Evolutionary conservation across 2,113 vertebrate genomes (phyloP).

Genomic region (Phyllopteryx taeniolatus): DNA sequence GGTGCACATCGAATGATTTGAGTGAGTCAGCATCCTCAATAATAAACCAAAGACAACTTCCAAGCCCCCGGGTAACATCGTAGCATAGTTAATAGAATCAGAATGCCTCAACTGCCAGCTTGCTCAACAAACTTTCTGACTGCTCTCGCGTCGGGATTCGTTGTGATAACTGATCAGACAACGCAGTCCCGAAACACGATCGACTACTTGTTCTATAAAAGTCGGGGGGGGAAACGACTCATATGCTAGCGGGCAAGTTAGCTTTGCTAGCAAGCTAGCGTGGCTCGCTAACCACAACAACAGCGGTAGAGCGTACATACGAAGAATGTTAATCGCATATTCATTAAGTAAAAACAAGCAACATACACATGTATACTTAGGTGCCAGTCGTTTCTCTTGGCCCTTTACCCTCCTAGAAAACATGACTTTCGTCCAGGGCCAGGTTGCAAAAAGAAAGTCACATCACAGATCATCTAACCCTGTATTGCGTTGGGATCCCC

Average conservation of each 20-base stretch:
- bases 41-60: conserved; percentile 1
- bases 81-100: background rate
- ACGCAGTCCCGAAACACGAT: background rate
- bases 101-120: background rate
- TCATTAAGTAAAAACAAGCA: background rate
- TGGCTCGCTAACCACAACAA: conserved; percentile 37
- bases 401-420: conserved; percentile 72
- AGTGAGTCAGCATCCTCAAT: background rate
- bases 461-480: conserved; percentile 55
- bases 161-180: background rate
- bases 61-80: background rate
- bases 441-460: conserved; percentile 43
- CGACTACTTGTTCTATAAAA: conserved; percentile 23
- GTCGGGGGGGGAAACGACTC: too few species aligned
- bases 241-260: conserved; percentile 43
- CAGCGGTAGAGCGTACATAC: background rate
- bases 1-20: background rate
- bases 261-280: conserved; percentile 44
- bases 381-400: conserved; percentile 60
- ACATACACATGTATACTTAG: conserved; percentile 75
- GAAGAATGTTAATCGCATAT: conserved; percentile 1
- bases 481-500: conserved; percentile 4
- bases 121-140: conserved; percentile 35
- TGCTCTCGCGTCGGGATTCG: background rate
- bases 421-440: conserved; percentile 64